Evolutionary conservation across 2,113 vertebrate genomes (phyloP).

Genomic region (Xenus cinereus): DNA sequence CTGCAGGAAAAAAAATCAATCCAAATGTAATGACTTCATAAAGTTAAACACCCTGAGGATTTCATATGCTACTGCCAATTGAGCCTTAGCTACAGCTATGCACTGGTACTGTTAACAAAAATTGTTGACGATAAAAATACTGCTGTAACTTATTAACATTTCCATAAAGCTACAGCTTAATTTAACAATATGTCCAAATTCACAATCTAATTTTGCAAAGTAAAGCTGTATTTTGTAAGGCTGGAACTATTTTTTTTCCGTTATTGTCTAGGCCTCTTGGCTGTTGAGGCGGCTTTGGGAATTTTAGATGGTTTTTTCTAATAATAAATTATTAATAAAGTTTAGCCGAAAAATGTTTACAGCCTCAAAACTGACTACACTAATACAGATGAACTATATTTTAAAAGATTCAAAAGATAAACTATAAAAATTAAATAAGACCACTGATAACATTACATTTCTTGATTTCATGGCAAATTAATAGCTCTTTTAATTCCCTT

Average conservation of each 20-base stretch:
- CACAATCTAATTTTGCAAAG: neutral
- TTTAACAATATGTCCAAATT: neutral
- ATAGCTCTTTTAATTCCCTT: neutral
- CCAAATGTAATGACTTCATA: neutral
- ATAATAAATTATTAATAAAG: neutral
- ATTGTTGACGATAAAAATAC: neutral
- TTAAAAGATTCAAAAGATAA: neutral
- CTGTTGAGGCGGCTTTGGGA: neutral
- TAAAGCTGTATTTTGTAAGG: neutral
- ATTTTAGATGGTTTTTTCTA: neutral
- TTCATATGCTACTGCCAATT: neutral
- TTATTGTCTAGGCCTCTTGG: neutral
- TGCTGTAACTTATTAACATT: neutral
- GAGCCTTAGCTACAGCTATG: neutral
- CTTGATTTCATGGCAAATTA: neutral
- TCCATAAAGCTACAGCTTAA: neutral
- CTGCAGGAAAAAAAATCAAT: neutral
- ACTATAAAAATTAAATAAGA: neutral
- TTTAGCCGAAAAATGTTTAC: neutral
- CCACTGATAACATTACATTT: neutral
- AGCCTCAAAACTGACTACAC: neutral
- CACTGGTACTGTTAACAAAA: neutral
- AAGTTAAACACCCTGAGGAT: neutral
- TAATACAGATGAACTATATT: neutral
- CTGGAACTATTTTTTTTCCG: neutral